phyloP scores from a whole-genome alignment of 1,140 invertebrate genomes.

The Aradophagus sp. region DNA sequence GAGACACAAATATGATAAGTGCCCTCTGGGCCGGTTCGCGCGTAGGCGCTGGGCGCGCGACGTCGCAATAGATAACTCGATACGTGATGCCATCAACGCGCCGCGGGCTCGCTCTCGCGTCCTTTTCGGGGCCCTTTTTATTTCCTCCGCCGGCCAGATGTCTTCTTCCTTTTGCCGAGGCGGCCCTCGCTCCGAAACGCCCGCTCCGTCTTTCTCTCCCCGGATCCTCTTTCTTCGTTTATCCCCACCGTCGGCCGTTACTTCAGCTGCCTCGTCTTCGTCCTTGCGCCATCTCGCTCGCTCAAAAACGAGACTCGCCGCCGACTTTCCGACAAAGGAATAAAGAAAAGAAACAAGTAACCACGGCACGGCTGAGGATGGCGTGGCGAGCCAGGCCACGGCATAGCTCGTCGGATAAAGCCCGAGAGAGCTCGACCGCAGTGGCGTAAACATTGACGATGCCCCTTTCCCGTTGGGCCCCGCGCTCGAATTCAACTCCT shows the following conservation, averaged over 20 bases:
- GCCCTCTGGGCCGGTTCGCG: slow-evolving; percentile 21
- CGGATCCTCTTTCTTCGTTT: no score
- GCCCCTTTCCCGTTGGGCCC: slow-evolving; percentile 24
- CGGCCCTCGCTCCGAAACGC: slow-evolving; percentile 47
- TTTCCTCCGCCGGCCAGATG: slow-evolving; percentile 59
- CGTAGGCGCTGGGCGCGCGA: slow-evolving; percentile 32
- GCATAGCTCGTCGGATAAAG: slow-evolving; percentile 65
- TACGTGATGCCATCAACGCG: slow-evolving; percentile 59
- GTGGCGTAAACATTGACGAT: slow-evolving; percentile 61
- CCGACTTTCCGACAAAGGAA: slow-evolving; percentile 75
- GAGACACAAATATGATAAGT: slow-evolving; percentile 33
- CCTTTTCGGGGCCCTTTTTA: slow-evolving; percentile 68
- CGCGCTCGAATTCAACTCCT: slow-evolving; percentile 25
- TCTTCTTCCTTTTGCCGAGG: slow-evolving; percentile 67
- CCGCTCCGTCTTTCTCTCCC: slow-evolving; percentile 26
- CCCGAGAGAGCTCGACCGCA: slow-evolving; percentile 60
- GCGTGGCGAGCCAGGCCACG: slow-evolving; percentile 64
- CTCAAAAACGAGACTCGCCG: slow-evolving; percentile 72
- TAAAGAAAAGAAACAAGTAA: slow-evolving; percentile 75
- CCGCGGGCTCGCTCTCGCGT: slow-evolving; percentile 61
- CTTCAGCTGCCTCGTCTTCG: no score
- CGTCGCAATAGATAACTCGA: slow-evolving; percentile 48
- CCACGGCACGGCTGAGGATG: slow-evolving; percentile 69
- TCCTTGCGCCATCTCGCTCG: no score
- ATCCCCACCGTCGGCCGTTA: no score